Base-by-base conservation (phyloP, 2,888 invertebrate genomes). In the Epinotia bilunana region DNA sequence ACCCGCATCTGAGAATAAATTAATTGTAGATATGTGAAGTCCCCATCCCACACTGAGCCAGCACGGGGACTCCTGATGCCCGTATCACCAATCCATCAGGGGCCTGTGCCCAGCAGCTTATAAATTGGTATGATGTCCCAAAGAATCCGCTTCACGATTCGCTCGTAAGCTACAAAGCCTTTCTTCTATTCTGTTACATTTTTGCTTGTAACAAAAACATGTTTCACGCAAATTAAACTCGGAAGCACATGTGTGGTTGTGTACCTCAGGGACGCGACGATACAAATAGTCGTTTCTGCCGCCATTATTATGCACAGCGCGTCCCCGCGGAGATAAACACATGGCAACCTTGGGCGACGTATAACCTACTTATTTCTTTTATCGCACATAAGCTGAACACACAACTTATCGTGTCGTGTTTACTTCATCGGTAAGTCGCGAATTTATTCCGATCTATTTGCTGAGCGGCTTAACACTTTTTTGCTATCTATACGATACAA, bases 351-450 rank as follows among this genome's bases (percentile, higher is more conserved):
- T 68, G 68, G 39, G 2, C 13, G 43, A 68, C 68, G 55, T 33
- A 68, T 68, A 23, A 58, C 68, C 68, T 53, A 65, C 53, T 65
- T 58, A 68, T 55, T 43, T 58, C 16, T 23, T 68, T 58, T 43
- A 68, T 58, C 67, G 16, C 39, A 33, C 9, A n/a, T 39, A 68
- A 57, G 13, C 57, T 68, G 58, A 43, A 43, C 43, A 61, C 12
- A 58, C 61, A 53, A 16, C 53, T 53, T 53, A 53, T 53, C 53
- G 4, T 53, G 53, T 6, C 53, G 6, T 53, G 7, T 53, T 53
- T n/a, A 7, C 53, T 6, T 53, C 4, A 53, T n/a, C 53, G n/a
- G 53, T n/a, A 53, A 53, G 6, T 53, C n/a, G 53, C n/a, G n/a
- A 53, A 49, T 49, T 16, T 16, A 53, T n/a, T 53, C n/a, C 53